phyloP scores from a whole-genome alignment of 2,888 invertebrate species.

The Oithona nana region DNA sequence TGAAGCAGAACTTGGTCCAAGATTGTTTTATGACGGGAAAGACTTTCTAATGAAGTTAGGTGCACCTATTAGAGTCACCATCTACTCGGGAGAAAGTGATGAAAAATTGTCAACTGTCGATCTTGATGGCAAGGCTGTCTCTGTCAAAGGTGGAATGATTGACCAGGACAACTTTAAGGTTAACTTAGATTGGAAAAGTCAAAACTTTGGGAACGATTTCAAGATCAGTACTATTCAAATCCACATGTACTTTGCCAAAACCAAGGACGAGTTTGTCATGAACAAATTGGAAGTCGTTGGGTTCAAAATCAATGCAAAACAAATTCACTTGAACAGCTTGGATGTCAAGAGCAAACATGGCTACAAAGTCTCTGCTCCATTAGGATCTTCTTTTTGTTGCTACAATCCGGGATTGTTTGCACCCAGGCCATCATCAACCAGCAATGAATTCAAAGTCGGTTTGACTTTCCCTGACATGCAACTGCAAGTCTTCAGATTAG shows the following conservation, averaged over 20 bases:
- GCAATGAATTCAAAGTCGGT: not conserved
- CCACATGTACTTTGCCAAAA: too few relatives aligned
- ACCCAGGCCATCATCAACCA: not conserved
- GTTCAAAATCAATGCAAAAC: not conserved
- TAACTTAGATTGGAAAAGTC: constrained; percentile 4
- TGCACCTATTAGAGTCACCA: not conserved
- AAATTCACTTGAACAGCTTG: not conserved
- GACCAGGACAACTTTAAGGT: not conserved
- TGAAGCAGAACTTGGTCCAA: not conserved
- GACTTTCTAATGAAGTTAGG: constrained; percentile 6
- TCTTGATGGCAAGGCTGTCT: not conserved
- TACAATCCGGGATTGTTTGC: not conserved
- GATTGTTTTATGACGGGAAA: constrained; percentile 6
- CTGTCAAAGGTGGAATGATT: not conserved
- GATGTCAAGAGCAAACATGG: not conserved
- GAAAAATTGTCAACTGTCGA: not conserved
- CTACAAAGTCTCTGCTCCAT: not conserved
- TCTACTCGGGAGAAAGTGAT: not conserved
- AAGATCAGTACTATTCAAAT: not conserved
- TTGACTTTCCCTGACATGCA: not conserved
- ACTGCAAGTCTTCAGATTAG: not conserved
- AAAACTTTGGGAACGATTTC: not conserved
- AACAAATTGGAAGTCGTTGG: not conserved
- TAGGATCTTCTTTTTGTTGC: not conserved
- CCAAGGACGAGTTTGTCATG: too few relatives aligned